Evolutionary conservation across 2,113 vertebrate genomes (phyloP).

Genomic region (Cisticola juncidis): DNA sequence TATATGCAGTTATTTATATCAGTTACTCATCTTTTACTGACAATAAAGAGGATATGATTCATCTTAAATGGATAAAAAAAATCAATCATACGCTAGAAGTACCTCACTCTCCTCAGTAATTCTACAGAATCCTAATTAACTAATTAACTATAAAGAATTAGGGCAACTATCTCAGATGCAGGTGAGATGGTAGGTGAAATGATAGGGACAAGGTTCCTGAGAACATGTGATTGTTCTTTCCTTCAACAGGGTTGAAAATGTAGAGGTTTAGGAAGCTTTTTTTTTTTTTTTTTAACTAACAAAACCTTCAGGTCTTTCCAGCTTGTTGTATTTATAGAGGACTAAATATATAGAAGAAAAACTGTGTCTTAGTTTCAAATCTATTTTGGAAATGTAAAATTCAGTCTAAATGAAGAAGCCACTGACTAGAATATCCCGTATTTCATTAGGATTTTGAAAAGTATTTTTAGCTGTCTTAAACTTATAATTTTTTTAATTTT

Average conservation of each 20-base stretch:
- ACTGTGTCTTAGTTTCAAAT: background rate
- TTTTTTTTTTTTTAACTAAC: background rate
- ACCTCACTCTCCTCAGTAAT: background rate
- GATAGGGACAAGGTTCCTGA: background rate
- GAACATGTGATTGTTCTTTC: background rate
- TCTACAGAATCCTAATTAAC: background rate
- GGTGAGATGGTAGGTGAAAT: background rate
- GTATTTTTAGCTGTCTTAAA: background rate
- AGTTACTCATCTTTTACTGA: background rate
- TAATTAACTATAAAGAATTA: background rate
- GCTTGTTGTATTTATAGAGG: background rate
- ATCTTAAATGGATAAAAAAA: background rate
- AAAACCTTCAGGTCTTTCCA: background rate
- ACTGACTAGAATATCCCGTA: background rate
- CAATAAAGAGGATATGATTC: background rate
- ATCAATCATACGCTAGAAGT: background rate
- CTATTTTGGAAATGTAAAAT: background rate
- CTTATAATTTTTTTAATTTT: background rate
- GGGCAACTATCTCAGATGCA: background rate
- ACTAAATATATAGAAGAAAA: background rate
- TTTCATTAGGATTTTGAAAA: background rate
- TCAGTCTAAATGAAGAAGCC: background rate
- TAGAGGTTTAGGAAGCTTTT: background rate
- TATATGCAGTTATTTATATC: background rate
- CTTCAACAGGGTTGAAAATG: background rate